Percentiles rank a stretch among this genome's conserved stretches.
phyloP scores from a whole-genome alignment of 2,888 invertebrate species.

The Nomada lathburiana region DNA sequence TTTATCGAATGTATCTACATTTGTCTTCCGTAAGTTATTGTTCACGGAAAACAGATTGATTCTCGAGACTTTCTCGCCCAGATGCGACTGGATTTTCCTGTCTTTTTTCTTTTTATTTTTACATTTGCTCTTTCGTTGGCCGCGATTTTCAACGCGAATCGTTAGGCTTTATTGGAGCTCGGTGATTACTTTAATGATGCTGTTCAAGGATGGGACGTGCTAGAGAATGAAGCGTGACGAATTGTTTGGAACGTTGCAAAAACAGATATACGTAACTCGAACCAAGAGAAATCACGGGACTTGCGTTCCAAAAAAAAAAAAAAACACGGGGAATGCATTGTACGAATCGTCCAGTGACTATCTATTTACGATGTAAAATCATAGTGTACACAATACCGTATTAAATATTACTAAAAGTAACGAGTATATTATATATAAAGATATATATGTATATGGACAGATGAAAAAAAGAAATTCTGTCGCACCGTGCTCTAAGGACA shows the following conservation, averaged over 20 bases:
- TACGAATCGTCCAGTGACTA: conserved; percentile 62
- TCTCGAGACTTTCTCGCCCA: neutral
- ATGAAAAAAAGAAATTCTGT: conserved; percentile 65
- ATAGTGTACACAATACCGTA: conserved; percentile 72
- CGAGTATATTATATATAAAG: conserved; percentile 59
- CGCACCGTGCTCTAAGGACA: conserved; percentile 60
- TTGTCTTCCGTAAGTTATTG: conserved; percentile 11
- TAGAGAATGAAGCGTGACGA: conserved; percentile 2
- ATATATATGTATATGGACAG: conserved; percentile 56
- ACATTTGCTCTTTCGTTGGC: neutral
- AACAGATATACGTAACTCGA: conserved; percentile 44
- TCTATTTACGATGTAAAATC: conserved; percentile 72
- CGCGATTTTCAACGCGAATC: conserved; percentile 8
- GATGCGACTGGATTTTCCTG: neutral
- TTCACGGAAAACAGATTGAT: conserved; percentile 14
- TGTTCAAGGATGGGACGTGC: neutral
- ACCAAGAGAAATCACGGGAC: conserved; percentile 5
- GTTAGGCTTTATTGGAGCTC: conserved; percentile 18
- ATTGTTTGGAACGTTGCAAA: conserved; percentile 36
- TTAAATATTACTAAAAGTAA: conserved; percentile 63
- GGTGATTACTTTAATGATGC: neutral
- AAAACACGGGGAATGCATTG: conserved; percentile 53
- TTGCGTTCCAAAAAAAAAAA: conserved; percentile 4
- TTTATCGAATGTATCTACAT: neutral
- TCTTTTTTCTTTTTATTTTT: neutral